These are phyloP conservation scores for Trachelus troglodyta DNA, from an alignment of 2,888 invertebrate species.

Conservation along the genomic window DNA sequence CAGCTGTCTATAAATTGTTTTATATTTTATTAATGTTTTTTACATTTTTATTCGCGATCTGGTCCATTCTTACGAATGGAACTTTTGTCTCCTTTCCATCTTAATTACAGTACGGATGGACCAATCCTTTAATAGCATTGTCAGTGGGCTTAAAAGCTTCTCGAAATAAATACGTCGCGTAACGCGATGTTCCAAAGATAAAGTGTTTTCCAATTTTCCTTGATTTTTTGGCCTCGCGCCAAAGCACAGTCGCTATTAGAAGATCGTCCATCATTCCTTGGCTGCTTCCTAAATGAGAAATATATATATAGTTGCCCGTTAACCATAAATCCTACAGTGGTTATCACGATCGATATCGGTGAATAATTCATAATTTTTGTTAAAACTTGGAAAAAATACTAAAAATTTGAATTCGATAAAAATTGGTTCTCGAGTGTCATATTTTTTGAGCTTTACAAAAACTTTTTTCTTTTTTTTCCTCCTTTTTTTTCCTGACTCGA, in stretches of 20 bases:
- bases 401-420: no score
- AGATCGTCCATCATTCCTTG: slow-evolving; percentile 1
- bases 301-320: neutral
- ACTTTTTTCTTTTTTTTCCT: neutral
- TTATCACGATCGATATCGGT: neutral
- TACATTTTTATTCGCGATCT: no score
- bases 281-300: neutral
- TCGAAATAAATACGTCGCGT: neutral
- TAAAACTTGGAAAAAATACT: no score
- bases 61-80: no score
- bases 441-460: neutral
- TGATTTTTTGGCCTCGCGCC: slow-evolving; percentile 2
- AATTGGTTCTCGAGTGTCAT: no score
- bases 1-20: no score
- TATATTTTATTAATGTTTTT: no score
- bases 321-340: neutral
- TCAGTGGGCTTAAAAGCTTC: neutral
- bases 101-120: no score
- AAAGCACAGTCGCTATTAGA: slow-evolving; percentile 3
- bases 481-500: neutral
- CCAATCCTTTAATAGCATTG: no score
- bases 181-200: slow-evolving; percentile 3
- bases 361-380: neutral
- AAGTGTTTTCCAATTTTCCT: slow-evolving; percentile 10
- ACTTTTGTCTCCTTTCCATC: no score